These are phyloP conservation scores for Colistium nudipinnis DNA, from an alignment of 2,113 vertebrate species.

Conservation along the genomic window DNA sequence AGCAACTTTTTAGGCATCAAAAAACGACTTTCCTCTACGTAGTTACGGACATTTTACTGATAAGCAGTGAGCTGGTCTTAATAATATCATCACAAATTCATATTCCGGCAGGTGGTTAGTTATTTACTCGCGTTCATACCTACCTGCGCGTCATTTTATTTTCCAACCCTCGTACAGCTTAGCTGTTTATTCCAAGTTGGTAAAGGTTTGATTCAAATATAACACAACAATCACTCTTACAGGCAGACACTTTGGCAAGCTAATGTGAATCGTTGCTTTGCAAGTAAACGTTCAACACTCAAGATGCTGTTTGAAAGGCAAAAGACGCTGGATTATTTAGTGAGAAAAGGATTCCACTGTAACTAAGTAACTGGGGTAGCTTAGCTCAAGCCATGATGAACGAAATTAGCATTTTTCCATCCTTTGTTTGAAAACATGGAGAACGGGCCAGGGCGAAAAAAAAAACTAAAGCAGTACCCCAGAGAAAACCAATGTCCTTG, in stretches of 20 bases:
- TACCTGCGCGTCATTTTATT: too few relatives aligned
- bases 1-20: conserved; percentile 47
- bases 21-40: conserved; percentile 35
- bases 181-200: conserved; percentile 1
- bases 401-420: not conserved
- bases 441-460: not conserved
- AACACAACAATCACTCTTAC: not conserved
- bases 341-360: too few relatives aligned
- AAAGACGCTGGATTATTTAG: not conserved
- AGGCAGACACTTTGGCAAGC: not conserved
- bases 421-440: not conserved
- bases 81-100: conserved; percentile 44
- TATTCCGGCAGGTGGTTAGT: conserved; percentile 17
- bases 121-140: conserved; percentile 18
- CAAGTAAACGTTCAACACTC: not conserved
- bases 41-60: conserved; percentile 53
- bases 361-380: not conserved
- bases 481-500: conserved; percentile 48
- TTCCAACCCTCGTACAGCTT: conserved; percentile 1
- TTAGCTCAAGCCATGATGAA: conserved; percentile 8
- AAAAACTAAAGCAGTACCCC: conserved; percentile 19
- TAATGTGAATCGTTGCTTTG: not conserved
- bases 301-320: not conserved
- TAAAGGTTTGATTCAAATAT: not conserved
- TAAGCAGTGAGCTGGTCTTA: conserved; percentile 35